Evolutionary conservation across 2,888 invertebrate genomes (phyloP), one percentile per base, ranked within the genome.

Genomic region (Venusia cambrica): DNA sequence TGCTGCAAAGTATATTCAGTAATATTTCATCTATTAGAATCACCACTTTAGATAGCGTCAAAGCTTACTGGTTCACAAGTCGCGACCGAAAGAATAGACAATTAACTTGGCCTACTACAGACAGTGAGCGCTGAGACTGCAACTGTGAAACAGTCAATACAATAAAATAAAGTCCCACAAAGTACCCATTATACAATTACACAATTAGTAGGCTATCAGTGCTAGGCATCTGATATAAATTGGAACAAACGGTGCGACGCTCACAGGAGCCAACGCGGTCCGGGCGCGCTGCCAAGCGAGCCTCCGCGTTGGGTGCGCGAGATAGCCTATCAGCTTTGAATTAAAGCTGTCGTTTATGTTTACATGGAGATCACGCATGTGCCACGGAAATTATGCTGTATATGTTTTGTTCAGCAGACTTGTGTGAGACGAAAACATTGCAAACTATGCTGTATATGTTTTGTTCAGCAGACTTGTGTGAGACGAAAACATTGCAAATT

Each of bases 141-240:
- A n/a, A n/a, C n/a, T n/a, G n/a, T n/a, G n/a, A 8, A 32, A 32
- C 7, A 16, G 3, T 4, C 8, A 15, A 10, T n/a, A 4, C 10
- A 3, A 20, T 19, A 9, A 17, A 20, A 20, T 21, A n/a, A 29
- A 24, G 19, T 18, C 11, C 15, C 7, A 12, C 15, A 11, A 19
- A 26, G 10, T 32, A 20, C 32, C 27, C 38, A 41, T 36, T 43
- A 42, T 42, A 51, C 54, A 57, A 56, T 62, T 54, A 57, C 51
- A 60, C 56, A 63, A 68, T 70, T 61, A 66, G 59, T 47, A 45
- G 40, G 42, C 58, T 62, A 67, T 68, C 62, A 62, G 54, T 48
- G 54, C 32, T 38, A 48, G 45, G 48, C 54, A 57, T 60, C 60
- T 57, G 51, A 62, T 64, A 66, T 65, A 62, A 56, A 67, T 59